Base-by-base conservation (phyloP, 2,888 invertebrate genomes). In the Drosophila cognata region DNA sequence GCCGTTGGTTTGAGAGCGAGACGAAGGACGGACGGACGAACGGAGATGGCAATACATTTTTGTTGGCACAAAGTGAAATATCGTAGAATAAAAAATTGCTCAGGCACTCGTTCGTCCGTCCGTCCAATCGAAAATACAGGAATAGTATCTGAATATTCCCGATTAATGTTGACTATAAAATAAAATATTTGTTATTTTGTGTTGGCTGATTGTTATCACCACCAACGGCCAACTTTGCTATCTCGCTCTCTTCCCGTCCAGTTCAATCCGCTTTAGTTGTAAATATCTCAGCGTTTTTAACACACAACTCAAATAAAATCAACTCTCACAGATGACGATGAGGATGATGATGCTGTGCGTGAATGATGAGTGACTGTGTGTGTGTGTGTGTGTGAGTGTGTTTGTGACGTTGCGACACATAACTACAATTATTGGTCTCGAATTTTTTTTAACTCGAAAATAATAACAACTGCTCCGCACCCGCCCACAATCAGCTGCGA, bases 31-130 rank as follows among this genome's bases (percentile, higher is more conserved):
- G 46, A 7, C 46, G 13, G 46, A 46, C 16, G 28, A 46, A 46
- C 48, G 41, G 70, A 71, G 88, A 81, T 81, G 85, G 79, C 85
- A 81, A 85, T 85, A 85, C 77, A 81, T 74, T 88, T 87, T 83
- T 87, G 88, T 85, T 85, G 83, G 88, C 88, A 88, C 83, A 88
- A 88, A 85, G 85, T 85, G 86, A 88, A 86, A 88, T 83, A 88
- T 80, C 88, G 80, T 86, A 81, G 79, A 83, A 73, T 66, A 71
- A 69, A 77, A 77, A 71, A 63, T 71, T 62, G 65, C 55, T 69
- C 77, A 62, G 13, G n/a, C 46, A 7, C 33, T 8, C 35, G 46
- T 25, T 46, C 25, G 46, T 48, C 48, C 36, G 55, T 43, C 31
- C 50, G 43, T 38, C 36, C 59, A 38, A 59, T 33, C 60, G 60